Percentiles rank a stretch among this genome's conserved stretches.
phyloP scores from a whole-genome alignment of 1,140 invertebrate species.

The Tetragonula clypearis region DNA sequence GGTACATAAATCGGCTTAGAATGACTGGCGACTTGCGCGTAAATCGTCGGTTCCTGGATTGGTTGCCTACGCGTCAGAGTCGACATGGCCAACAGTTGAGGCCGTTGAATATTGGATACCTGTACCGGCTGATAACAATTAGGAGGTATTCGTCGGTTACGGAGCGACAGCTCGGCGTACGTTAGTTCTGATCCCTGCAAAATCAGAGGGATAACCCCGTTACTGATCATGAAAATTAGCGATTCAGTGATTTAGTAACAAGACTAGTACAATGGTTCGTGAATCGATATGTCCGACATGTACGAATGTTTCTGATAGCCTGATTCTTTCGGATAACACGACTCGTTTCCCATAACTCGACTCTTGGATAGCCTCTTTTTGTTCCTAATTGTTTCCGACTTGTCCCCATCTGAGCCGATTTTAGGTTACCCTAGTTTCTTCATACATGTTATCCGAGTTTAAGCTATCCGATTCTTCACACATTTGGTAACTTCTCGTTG shows the following conservation, averaged over 20 bases:
- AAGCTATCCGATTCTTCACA: too few species aligned
- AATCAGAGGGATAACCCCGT: neutral
- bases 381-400: too few species aligned
- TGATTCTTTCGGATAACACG: too few species aligned
- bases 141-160: constrained; percentile 76
- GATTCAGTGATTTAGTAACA: neutral
- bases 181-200: constrained; percentile 82
- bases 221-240: constrained; percentile 17
- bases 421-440: too few species aligned
- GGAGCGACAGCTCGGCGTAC: constrained; percentile 83
- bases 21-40: constrained; percentile 84
- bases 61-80: constrained; percentile 81
- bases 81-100: constrained; percentile 79
- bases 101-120: constrained; percentile 78
- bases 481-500: too few species aligned
- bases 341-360: too few species aligned
- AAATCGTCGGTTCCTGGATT: constrained; percentile 84
- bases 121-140: constrained; percentile 80
- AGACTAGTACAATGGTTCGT: neutral
- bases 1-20: constrained; percentile 79
- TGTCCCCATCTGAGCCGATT: too few species aligned
- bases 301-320: neutral
- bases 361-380: too few species aligned
- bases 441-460: too few species aligned
- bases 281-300: neutral